These are phyloP conservation scores for Eriosoma lanigerum DNA, from an alignment of 1,140 invertebrate genomes.

Conservation along the genomic window DNA sequence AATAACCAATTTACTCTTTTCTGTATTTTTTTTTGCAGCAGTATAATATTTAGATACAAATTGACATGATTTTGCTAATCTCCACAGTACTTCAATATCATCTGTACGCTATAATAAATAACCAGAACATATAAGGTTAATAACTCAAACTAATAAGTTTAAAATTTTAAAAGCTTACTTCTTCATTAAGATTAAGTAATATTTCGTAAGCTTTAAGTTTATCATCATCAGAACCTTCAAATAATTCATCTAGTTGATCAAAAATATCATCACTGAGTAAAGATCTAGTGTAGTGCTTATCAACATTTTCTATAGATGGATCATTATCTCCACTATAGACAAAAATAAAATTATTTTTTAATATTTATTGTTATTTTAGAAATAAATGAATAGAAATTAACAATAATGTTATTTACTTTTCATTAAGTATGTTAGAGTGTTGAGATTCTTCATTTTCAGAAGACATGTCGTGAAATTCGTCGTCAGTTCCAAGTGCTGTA, in stretches of 20 bases:
- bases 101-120: conserved; percentile 55
- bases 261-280: conserved; percentile 51
- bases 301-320: neutral
- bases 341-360: neutral
- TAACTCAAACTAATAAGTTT: too few species aligned
- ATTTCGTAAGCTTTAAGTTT: conserved; percentile 54
- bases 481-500: conserved; percentile 54
- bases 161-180: conserved; percentile 52
- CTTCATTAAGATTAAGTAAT: conserved; percentile 53
- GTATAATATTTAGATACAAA: conserved; percentile 54
- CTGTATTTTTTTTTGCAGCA: conserved; percentile 57
- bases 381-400: neutral
- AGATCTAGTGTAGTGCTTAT: neutral
- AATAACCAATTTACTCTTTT: conserved; percentile 54
- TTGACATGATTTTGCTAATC: conserved; percentile 56
- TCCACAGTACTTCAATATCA: conserved; percentile 56
- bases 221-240: conserved; percentile 54
- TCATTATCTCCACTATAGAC: neutral
- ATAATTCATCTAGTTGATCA: conserved; percentile 54
- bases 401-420: conserved; percentile 11
- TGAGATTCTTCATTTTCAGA: conserved; percentile 54
- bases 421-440: conserved; percentile 4
- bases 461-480: conserved; percentile 56
- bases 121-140: conserved; percentile 56
- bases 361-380: too few species aligned